Base-by-base conservation (phyloP, 1,140 invertebrate genomes). In the Orussus abietinus region DNA sequence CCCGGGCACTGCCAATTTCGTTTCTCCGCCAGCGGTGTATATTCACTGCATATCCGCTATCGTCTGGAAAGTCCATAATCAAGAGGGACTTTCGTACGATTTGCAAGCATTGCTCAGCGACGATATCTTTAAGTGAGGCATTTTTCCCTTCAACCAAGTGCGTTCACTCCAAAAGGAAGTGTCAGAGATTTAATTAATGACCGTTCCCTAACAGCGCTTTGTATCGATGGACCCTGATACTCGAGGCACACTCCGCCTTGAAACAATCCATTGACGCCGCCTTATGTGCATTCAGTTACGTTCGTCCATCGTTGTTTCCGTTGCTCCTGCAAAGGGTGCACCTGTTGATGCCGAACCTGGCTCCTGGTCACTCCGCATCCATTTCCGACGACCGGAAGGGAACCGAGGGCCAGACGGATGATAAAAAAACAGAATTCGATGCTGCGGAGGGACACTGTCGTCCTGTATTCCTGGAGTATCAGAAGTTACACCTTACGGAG, bases 271-370 rank as follows among this genome's bases (percentile, higher is more conserved):
- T 92, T 1, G 87, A 88, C 62, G 77, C 83, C 53, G 77, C 91
- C 4, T 65, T 95, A 9, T 94, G 90, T 59, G 84, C 89, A 1
- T 76, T 92, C 47, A 94, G 90, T 62, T 86, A 84, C 61, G 86
- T 91, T 18, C 79, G 82, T 45, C 84, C 89, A 0, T 80, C 83
- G 30, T 71, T 88, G 13, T 92, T 91, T 50, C 80, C 79, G 14
- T 74, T 82, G 43, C 64, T 93, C 5, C 62, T 93, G 13, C 78
- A 84, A 54, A 81, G 81, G 58, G 81, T 92, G 59, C 82, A 81
- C 38, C 82, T 91, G 12, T 75, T 82, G 1, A 72, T 81, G 15
- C 70, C 77, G 5, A 75, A 77, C 47, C 62, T 77, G 13, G 66
- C 68, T 1, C 75, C 71, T 3, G 74, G 76, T 53, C 67, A 69